A percentile compares a stretch with the other conserved stretches of the same genome.
Conservation (phyloP, 2,113 vertebrate species). For the Nematolebias whitei region DNA sequence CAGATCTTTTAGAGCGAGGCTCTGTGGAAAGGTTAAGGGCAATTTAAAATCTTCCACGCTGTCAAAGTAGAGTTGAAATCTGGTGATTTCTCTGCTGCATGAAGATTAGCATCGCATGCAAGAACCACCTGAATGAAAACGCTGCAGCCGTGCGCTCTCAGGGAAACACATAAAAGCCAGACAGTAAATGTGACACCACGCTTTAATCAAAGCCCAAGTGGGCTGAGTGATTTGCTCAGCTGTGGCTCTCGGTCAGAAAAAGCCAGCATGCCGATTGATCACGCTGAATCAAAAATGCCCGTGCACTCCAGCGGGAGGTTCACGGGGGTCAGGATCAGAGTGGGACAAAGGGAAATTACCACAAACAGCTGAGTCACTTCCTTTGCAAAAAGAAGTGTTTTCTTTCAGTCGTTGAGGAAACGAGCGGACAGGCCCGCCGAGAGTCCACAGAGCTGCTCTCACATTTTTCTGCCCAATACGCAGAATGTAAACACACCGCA, state of each 20-base stretch:
- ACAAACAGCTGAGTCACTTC: constrained; percentile 74
- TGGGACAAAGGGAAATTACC: constrained; percentile 26
- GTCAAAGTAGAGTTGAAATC: no score
- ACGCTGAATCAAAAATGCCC: neutral
- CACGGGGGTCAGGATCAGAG: neutral
- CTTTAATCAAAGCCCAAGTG: constrained; percentile 6
- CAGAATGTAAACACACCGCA: constrained; percentile 29
- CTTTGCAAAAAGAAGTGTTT: constrained; percentile 76
- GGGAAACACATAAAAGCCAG: constrained; percentile 5
- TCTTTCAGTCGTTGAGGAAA: constrained; percentile 79
- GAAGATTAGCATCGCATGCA: no score
- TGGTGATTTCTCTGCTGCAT: no score
- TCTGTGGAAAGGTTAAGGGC: no score
- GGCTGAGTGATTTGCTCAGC: no score
- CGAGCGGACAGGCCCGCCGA: constrained; percentile 66
- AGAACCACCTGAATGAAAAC: neutral
- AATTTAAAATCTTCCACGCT: no score
- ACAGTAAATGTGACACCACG: constrained; percentile 5
- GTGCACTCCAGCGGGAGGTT: neutral
- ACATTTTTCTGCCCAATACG: constrained; percentile 54
- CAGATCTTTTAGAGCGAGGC: no score
- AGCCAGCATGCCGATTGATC: neutral
- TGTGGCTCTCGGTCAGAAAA: constrained; percentile 9
- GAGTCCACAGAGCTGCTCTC: constrained; percentile 66
- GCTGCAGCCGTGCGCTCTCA: neutral